Percentiles rank a stretch among this genome's conserved stretches.
Evolutionary conservation across 2,888 invertebrate genomes (phyloP).

Genomic region (Allophyes oxyacanthae): DNA sequence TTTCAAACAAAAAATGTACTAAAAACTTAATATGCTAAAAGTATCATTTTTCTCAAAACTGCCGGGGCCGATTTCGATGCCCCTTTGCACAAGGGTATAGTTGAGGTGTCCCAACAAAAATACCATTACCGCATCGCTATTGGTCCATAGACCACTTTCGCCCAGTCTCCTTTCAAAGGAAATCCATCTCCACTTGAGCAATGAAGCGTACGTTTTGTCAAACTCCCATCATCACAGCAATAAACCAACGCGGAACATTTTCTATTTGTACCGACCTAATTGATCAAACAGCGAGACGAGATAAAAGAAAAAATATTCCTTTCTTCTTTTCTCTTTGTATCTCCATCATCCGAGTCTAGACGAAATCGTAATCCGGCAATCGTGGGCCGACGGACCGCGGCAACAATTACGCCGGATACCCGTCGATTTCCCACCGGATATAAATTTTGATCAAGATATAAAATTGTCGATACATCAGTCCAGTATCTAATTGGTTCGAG

Average conservation of each 20-base stretch:
- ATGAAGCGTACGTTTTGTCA: constrained; percentile 35
- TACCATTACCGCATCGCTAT: no score
- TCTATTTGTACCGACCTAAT: constrained; percentile 54
- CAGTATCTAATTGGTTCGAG: constrained; percentile 65
- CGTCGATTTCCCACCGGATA: constrained; percentile 69
- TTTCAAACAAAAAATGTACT: no score
- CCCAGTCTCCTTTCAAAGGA: constrained; percentile 16
- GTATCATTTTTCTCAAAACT: no score
- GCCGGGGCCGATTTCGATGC: no score
- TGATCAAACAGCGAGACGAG: constrained; percentile 53
- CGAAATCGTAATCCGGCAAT: constrained; percentile 59
- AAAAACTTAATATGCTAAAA: no score
- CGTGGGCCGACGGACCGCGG: constrained; percentile 44
- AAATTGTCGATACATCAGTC: constrained; percentile 72
- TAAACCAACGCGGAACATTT: constrained; percentile 38
- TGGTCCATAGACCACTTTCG: no score
- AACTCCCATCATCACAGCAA: constrained; percentile 39
- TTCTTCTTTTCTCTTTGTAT: constrained; percentile 27
- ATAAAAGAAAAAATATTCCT: constrained; percentile 43
- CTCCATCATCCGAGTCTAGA: constrained; percentile 53
- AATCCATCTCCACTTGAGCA: constrained; percentile 18
- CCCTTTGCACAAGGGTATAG: no score
- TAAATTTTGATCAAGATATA: constrained; percentile 69
- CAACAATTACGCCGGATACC: constrained; percentile 60
- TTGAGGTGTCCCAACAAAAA: no score